Base-by-base conservation (phyloP, 1,140 invertebrate species). In the Ostrea edulis region DNA sequence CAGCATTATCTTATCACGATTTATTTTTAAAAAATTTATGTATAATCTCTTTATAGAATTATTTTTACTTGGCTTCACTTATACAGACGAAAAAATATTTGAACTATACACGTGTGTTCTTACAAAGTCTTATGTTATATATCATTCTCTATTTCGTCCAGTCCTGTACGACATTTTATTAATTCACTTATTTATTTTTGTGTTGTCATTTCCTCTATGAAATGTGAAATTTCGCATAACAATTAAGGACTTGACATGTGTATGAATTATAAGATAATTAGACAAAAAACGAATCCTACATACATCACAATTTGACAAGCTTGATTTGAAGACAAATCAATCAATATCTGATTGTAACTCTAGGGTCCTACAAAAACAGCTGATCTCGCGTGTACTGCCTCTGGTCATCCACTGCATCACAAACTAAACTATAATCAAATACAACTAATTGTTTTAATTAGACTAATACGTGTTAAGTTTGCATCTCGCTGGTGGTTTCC, bases 271-370 rank as follows among this genome's bases (percentile, higher is more conserved):
- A 44, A 22, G 68, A 71, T 71, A 71, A 71, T 71, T 71, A 25
- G 22, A 62, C n/a, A 20, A 20, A 5, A 71, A n/a, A n/a, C 58
- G 29, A 9, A 71, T n/a, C n/a, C n/a, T 71, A 25, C 68, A 71
- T 71, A 71, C 25, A 71, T 71, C 68, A 71, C 35, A 35, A 35
- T 71, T 44, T 71, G 68, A 71, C 68, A 71, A 71, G 68, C 25
- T 9, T 71, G 35, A 35, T 71, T 29, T 29, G 68, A 44, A 22
- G 68, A 71, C 25, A 9, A n/a, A 71, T 71, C 68, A 71, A 71
- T 71, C 68, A 71, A 2, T 0, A 29, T 29, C 12, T 35, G 35
- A 25, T 14, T 25, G 12, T 71, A 71, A 29, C 68, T 71, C 25
- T 71, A 71, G 68, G 68, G 25, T 71, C 29, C 25, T 71, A 25